Conservation (phyloP, 2,888 invertebrate genomes). For the Drosophila austrosaltans region DNA sequence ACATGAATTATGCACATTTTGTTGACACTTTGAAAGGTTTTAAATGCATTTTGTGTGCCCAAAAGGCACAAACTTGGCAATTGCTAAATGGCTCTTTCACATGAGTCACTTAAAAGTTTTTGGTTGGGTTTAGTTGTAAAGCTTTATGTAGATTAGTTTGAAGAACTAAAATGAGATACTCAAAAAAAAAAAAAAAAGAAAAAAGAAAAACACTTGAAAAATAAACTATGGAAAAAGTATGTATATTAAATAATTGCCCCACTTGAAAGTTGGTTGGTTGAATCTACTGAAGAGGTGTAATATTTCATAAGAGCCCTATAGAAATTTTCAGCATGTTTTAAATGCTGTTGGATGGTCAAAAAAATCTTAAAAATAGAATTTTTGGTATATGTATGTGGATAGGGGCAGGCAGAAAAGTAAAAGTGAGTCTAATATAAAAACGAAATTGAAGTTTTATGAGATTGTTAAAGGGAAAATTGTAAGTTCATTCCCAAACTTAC, state of each 20-base stretch:
- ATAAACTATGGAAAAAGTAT: background rate
- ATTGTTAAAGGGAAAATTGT: too few species aligned
- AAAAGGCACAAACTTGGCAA: constrained; percentile 10
- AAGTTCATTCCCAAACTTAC: too few species aligned
- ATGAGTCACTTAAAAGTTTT: constrained; percentile 24
- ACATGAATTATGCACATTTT: constrained; percentile 23
- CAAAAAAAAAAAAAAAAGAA: background rate
- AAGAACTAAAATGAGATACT: background rate
- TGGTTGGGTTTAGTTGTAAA: background rate
- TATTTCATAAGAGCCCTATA: background rate
- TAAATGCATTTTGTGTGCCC: constrained; percentile 25
- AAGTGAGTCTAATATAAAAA: too few species aligned
- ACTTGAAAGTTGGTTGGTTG: background rate
- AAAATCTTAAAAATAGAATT: too few species aligned
- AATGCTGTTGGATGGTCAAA: background rate
- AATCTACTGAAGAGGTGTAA: background rate
- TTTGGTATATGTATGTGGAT: too few species aligned
- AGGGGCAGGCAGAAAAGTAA: too few species aligned
- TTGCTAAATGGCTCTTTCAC: constrained; percentile 20
- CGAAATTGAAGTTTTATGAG: too few species aligned
- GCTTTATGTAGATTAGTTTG: constrained; percentile 9
- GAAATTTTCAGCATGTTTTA: background rate
- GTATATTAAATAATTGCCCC: background rate
- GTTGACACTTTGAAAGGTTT: constrained; percentile 30
- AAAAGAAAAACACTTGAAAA: background rate